Evolutionary conservation across 2,888 invertebrate species (phyloP).

Genomic region (Habroteleia sp.): DNA sequence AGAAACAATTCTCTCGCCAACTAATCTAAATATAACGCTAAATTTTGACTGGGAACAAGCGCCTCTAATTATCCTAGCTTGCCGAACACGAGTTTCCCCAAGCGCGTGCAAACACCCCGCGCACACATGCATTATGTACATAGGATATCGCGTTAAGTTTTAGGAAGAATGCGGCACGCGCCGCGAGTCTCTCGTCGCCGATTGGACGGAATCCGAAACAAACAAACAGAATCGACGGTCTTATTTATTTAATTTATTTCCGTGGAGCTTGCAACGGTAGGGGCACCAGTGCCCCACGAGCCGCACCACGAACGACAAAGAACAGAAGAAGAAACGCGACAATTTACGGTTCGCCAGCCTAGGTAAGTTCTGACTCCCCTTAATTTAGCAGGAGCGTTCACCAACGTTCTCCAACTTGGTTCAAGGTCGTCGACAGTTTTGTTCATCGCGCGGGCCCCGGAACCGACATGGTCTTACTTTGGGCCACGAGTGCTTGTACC

Average conservation of each 20-base stretch:
- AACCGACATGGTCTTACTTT: slow-evolving; percentile 15
- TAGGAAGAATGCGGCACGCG: slow-evolving; percentile 30
- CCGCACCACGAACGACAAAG: no score
- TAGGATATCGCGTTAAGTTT: slow-evolving; percentile 40
- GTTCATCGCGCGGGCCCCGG: slow-evolving; percentile 11
- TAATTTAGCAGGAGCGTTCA: no score
- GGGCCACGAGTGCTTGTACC: slow-evolving; percentile 63
- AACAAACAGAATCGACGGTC: slow-evolving; percentile 18
- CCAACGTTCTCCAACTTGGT: no score
- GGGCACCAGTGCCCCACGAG: no score
- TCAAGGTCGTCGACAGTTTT: slow-evolving; percentile 24
- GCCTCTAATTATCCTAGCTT: slow-evolving; percentile 20
- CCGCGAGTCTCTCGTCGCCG: slow-evolving; percentile 34
- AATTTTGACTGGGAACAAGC: background rate
- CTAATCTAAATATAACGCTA: no score
- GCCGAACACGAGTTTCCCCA: slow-evolving; percentile 24
- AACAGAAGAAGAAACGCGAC: no score
- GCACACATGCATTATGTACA: slow-evolving; percentile 49
- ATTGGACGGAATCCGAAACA: no score
- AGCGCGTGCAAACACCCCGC: slow-evolving; percentile 17
- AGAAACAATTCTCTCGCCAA: no score
- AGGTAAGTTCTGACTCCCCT: no score
- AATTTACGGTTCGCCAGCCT: no score
- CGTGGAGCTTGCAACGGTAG: slow-evolving; percentile 33
- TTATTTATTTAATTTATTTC: slow-evolving; percentile 56